phyloP scores from a whole-genome alignment of 2,888 invertebrate species.

The Hirtodrosophila histrioides region DNA sequence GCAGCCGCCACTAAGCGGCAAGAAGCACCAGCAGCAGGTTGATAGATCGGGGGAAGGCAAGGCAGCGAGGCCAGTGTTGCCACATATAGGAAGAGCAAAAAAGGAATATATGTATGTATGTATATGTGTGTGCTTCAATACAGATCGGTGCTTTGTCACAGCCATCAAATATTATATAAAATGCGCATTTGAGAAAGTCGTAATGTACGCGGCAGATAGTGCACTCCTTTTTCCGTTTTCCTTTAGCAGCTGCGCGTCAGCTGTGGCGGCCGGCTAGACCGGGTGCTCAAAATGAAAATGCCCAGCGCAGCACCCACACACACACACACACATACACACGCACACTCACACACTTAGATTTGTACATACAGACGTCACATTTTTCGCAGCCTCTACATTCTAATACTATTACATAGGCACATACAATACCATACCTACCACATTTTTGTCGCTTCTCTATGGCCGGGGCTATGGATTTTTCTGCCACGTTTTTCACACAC shows the following conservation, averaged over 20 bases:
- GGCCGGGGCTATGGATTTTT: constrained; percentile 66
- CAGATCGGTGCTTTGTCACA: constrained; percentile 25
- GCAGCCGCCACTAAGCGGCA: constrained; percentile 11
- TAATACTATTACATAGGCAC: constrained; percentile 43
- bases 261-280: constrained; percentile 43
- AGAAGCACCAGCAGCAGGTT: constrained; percentile 45
- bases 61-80: constrained; percentile 45
- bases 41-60: constrained; percentile 26
- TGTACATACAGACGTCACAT: constrained; percentile 41
- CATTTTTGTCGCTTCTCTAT: constrained; percentile 68
- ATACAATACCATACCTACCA: constrained; percentile 57
- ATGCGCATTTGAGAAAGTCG: constrained; percentile 23
- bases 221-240: constrained; percentile 5
- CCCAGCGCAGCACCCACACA: constrained; percentile 71
- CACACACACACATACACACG: constrained; percentile 43
- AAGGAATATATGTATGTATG: constrained; percentile 2
- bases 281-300: constrained; percentile 55
- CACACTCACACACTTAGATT: constrained; percentile 8
- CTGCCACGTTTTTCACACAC: constrained; percentile 75
- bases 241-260: constrained; percentile 39
- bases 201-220: neutral
- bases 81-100: constrained; percentile 28
- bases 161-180: constrained; percentile 30
- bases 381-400: constrained; percentile 55
- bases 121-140: neutral